phyloP scores from a whole-genome alignment of 2,888 invertebrate species.

The Sussaba pulchella region DNA sequence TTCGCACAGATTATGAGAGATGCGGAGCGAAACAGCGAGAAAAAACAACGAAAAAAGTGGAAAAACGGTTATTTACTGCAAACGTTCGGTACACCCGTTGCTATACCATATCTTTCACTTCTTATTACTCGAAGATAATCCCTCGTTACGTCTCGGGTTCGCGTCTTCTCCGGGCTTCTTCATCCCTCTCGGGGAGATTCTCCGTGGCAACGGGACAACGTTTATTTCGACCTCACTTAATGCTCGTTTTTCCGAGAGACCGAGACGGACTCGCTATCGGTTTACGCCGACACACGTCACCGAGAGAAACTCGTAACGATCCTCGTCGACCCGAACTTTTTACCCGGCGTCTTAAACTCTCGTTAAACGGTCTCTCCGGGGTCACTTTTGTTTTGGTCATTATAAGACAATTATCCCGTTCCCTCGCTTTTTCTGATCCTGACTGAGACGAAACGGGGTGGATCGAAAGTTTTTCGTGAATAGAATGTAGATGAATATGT shows the following conservation, averaged over 20 bases:
- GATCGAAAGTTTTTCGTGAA: too few species aligned
- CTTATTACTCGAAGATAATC: conserved; percentile 58
- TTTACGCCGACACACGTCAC: conserved; percentile 33
- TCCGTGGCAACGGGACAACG: conserved; percentile 3
- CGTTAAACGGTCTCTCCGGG: not conserved
- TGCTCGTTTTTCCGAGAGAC: conserved; percentile 1
- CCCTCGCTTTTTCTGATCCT: too few species aligned
- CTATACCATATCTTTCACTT: conserved; percentile 45
- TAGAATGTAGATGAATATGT: too few species aligned
- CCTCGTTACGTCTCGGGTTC: conserved; percentile 51
- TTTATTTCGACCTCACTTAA: conserved; percentile 21
- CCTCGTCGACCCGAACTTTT: conserved; percentile 20
- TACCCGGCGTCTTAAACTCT: not conserved
- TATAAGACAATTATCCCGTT: not conserved
- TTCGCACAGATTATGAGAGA: conserved; percentile 3
- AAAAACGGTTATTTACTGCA: conserved; percentile 40
- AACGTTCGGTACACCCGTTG: conserved; percentile 43
- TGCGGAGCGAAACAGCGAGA: not conserved
- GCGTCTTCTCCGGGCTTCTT: conserved; percentile 32
- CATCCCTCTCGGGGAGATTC: conserved; percentile 19
- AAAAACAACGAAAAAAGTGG: conserved; percentile 31
- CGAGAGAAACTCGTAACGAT: conserved; percentile 51
- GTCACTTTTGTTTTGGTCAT: not conserved
- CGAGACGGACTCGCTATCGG: conserved; percentile 15
- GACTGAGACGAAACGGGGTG: too few species aligned